Evolutionary conservation across 2,113 vertebrate species (phyloP).

Genomic region (Chamaetylas fuelleborni): DNA sequence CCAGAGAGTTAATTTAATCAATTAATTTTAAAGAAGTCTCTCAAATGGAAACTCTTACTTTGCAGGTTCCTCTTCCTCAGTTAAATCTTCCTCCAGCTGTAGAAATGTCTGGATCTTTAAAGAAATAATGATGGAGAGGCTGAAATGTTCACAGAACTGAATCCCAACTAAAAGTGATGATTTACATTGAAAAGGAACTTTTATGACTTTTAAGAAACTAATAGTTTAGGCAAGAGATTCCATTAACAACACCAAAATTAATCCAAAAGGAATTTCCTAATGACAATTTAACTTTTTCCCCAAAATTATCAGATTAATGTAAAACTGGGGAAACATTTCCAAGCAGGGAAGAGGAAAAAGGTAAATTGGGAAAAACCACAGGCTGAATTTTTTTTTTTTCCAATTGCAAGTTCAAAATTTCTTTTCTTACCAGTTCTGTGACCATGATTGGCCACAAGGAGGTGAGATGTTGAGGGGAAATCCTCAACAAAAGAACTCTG

Average conservation of each 20-base stretch:
- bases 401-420: background rate
- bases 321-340: background rate
- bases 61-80: conserved; percentile 79
- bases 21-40: background rate
- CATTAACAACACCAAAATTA: background rate
- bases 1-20: background rate
- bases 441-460: conserved; percentile 98
- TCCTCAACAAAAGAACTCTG: conserved; percentile 90
- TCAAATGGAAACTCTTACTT: conserved; percentile 77
- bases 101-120: conserved; percentile 87
- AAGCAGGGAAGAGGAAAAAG: background rate
- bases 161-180: background rate
- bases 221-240: background rate
- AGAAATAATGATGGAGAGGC: background rate
- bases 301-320: background rate
- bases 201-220: background rate
- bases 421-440: conserved; percentile 86
- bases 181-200: background rate
- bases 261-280: background rate
- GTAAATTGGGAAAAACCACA: background rate
- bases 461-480: conserved; percentile 93
- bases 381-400: background rate
- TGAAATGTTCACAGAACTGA: background rate
- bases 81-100: conserved; percentile 86
- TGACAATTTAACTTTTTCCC: background rate